Conservation (phyloP, 2,888 invertebrate genomes). For the Acanthacorydalis orientalis region DNA sequence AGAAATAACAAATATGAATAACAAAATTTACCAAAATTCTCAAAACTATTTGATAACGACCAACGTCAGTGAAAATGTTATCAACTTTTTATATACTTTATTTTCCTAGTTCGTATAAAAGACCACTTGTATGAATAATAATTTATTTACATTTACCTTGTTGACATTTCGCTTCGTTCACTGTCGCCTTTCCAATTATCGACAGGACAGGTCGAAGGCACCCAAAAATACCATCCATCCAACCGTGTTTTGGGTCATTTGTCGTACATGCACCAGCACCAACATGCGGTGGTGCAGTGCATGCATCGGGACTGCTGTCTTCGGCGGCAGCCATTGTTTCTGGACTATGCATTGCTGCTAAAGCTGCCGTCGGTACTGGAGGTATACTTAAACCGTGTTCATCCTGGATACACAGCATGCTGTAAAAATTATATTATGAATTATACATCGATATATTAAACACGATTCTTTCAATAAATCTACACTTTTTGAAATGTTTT, state of each 20-base stretch:
- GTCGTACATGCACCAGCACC: constrained; percentile 1
- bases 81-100: too few relatives aligned
- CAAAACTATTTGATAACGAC: too few relatives aligned
- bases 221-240: constrained; percentile 72
- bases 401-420: constrained; percentile 47
- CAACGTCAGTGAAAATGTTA: too few relatives aligned
- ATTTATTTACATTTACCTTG: constrained; percentile 31
- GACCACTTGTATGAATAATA: not conserved
- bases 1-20: too few relatives aligned
- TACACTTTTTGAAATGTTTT: too few relatives aligned
- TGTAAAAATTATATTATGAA: constrained; percentile 19
- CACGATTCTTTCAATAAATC: not conserved
- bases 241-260: constrained; percentile 37
- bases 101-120: too few relatives aligned
- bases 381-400: constrained; percentile 34
- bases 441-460: not conserved
- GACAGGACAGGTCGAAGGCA: constrained; percentile 78
- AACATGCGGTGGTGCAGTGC: constrained; percentile 22
- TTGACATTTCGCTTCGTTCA: constrained; percentile 45
- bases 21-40: too few relatives aligned
- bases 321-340: constrained; percentile 15
- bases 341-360: constrained; percentile 25
- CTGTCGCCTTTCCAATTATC: constrained; percentile 65
- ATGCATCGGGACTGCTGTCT: constrained; percentile 31
- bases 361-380: constrained; percentile 19